Evolutionary conservation across 2,113 vertebrate species (phyloP), one percentile per base, ranked within the genome.

Genomic region (Corydoras maculifer): DNA sequence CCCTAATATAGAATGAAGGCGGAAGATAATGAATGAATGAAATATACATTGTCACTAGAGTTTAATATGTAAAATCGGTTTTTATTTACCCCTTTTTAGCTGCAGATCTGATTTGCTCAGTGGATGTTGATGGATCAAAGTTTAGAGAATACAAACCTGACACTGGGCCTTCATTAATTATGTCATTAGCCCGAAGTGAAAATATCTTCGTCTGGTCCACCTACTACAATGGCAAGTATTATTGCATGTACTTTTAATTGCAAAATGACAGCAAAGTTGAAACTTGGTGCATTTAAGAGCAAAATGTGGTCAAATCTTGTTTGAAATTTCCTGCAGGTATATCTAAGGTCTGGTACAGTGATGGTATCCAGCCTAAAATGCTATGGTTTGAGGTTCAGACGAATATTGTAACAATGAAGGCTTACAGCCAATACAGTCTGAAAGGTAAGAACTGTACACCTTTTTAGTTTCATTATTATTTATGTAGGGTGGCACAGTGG

Each of bases 161-260:
- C 0, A 85, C 87, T 0, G 89, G 91, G 0, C 77, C 91, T 4
- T 88, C 78, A 0, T 80, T 87, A 9, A 83, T 95, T 14, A 61
- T 69, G 0, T 84, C 91, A 43, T 94, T 96, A 14, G 65, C 92
- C 0, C 9, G 68, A 0, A 87, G 86, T 25, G 88, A 92, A 49
- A 89, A 88, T 68, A 78, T 89, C 62, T 80, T 94, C 66, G 80
- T 97, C 72, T 98, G 95, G 96, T 83, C 89, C 76, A 93, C 90
- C 0, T 68, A 82, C 30, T 82, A 84, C 6, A 92, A 92, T 53
- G 84, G 90, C 92, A 68, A 82, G 32, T 3, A 65, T 25, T 8
- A 0, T 3, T 15, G 3, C 15, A 43, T 6, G 9, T 65, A 15
- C 9, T 69, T 6, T 10, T 43, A 0, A 43, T 43, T 5, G 35